These are phyloP conservation scores for Euzophera pinguis DNA, from an alignment of 2,888 invertebrate genomes.

Conservation along the genomic window DNA sequence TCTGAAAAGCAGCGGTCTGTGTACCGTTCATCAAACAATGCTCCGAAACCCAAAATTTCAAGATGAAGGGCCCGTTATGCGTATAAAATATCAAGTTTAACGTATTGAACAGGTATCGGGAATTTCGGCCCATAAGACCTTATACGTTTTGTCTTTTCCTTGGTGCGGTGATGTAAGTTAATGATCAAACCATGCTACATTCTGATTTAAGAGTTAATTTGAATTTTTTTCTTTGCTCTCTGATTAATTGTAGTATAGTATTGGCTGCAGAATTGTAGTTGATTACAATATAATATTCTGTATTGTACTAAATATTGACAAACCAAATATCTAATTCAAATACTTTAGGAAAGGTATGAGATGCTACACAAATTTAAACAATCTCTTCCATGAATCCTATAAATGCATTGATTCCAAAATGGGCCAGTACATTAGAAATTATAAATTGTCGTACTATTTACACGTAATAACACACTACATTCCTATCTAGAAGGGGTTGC, in stretches of 20 bases:
- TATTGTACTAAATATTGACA: no score
- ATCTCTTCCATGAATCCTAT: no score
- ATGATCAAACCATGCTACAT: neutral
- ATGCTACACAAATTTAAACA: no score
- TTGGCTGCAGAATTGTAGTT: no score
- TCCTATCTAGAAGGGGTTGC: no score
- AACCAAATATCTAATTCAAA: no score
- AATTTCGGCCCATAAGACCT: constrained; percentile 1
- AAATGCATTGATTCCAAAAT: no score
- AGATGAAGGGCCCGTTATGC: constrained; percentile 9
- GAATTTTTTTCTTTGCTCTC: neutral
- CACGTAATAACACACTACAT: no score
- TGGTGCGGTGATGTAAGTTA: neutral
- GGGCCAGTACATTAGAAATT: no score
- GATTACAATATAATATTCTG: no score
- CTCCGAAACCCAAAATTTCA: constrained; percentile 1
- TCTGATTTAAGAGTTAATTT: neutral
- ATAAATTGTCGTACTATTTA: no score
- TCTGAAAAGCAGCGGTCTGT: neutral
- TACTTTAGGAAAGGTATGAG: no score
- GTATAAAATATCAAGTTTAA: constrained; percentile 4
- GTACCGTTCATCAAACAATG: constrained; percentile 13
- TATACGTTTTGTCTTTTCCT: constrained; percentile 5
- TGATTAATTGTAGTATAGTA: neutral
- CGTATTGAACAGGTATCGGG: constrained; percentile 7